Base-by-base conservation (phyloP, 1,140 invertebrate species). In the Drosophila pectinifera region DNA sequence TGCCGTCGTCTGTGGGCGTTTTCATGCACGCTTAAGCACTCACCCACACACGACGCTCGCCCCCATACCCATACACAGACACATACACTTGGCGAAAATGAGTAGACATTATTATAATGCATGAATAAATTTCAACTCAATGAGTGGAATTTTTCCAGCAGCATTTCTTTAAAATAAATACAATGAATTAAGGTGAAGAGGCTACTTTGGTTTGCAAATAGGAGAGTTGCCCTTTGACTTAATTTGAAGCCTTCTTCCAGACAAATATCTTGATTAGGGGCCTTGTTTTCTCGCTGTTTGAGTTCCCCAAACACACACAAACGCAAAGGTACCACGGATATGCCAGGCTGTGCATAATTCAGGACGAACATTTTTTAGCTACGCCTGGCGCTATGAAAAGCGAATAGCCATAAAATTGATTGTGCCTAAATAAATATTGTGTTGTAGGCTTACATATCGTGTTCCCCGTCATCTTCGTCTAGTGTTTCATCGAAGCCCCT, bases 381-480 rank as follows among this genome's bases (percentile, higher is more conserved):
- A 24, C 41, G 42, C 48, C 36, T 43, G 36, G 10, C 45, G 73
- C 69, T 65, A 88, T 84, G 80, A 76, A 90, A 86, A 64, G 39
- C 45, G 65, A 67, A 79, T 72, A 69, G 85, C 69, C 70, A 80
- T 90, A 84, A 90, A 89, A 89, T 90, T 89, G 85, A 90, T 90
- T 90, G 74, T 48, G 74, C 78, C 74, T 70, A 85, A 84, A 84
- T 78, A 80, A 89, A 89, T 80, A 72, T 78, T 75, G 73, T 72
- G 49, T 73, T 75, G 55, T 63, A 69, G 57, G 26, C 41, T 69
- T 68, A 69, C 58, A 58, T 67, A 46, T 55, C 46, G 39, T 26
- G 41, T 48, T 18, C 16, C 20, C 10, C 7, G 28, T 0, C 26
- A 20, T 28, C 31, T 8, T n/a, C 31, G 22, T 63, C 43, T 67